Base-by-base conservation (phyloP, 2,797 vertebrate genomes). In the Gobio occitaniae region DNA sequence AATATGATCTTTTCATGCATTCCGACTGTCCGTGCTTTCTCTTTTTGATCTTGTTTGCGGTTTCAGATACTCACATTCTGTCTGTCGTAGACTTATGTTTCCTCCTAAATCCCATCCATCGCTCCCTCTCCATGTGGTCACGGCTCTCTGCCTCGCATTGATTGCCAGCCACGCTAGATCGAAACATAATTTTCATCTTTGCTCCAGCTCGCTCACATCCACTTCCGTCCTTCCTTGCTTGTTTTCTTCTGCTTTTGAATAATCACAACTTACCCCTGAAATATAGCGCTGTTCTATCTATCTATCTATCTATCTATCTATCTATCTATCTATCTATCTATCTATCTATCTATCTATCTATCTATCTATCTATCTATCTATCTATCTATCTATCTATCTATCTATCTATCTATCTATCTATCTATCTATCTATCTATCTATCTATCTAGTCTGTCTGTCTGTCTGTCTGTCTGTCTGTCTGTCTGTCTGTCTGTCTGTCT, bases 121-220 rank as follows among this genome's bases (percentile, higher is more conserved):
- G 61, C 68, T 71, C 29, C 32, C 19, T 75, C 54, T 68, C 71
- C 77, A 63, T 87, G 75, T 86, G 63, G 85, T 50, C 68, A 65
- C 32, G 83, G 19, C 80, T 72, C 82, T 86, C 13, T 74, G 44
- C 61, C 50, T 50, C 29, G 9, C 77, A 88, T 82, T 86, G 87
- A 86, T 88, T 84, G 78, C 47, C 2, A 65, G 59, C 48, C 68
- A 70, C 9, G 0, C 17, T 38, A 41, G 85, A 86, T 88, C 85
- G 85, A 88, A 86, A 84, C 82, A 78, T 82, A 54, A 82, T 86
- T 84, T 78, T 84, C 74, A 78, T 84, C 85, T 84, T 77, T 75
- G 32, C 48, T 54, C 56, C 3, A 3, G 29, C 72, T 59, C 32
- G 1, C 78, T 76, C 72, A 56, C 44, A 68, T 69, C 19, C 63